phyloP scores from a whole-genome alignment of 2,888 invertebrate species.

The Chrysopilus asiliformis region DNA sequence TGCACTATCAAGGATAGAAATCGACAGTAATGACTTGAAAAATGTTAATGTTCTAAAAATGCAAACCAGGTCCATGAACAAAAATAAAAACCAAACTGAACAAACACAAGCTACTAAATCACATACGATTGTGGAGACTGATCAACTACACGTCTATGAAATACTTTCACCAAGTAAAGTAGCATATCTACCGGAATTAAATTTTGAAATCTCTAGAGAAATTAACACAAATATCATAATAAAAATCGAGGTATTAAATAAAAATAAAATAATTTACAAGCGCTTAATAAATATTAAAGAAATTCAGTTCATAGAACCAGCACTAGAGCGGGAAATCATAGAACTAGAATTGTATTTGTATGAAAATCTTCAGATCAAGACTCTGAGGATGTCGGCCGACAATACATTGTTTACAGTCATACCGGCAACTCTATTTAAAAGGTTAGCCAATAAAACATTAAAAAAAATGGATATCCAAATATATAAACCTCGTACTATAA shows the following conservation, averaged over 20 bases:
- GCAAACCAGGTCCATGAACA: constrained; percentile 2
- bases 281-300: not conserved
- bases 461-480: too few relatives aligned
- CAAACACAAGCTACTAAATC: not conserved
- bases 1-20: constrained; percentile 14
- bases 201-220: not conserved
- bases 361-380: not conserved
- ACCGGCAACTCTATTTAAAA: too few relatives aligned
- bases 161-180: not conserved
- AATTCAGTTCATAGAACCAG: not conserved
- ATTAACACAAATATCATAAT: not conserved
- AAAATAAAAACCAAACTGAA: not conserved
- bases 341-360: not conserved
- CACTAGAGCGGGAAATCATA: constrained; percentile 1
- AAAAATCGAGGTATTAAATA: not conserved
- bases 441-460: too few relatives aligned
- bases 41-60: not conserved
- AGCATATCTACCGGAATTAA: not conserved
- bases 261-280: not conserved
- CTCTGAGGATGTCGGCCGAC: too few relatives aligned
- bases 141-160: constrained; percentile 6
- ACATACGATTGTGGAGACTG: not conserved
- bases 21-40: constrained; percentile 8
- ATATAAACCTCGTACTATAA: too few relatives aligned
- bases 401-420: too few relatives aligned